Evolutionary conservation across 2,888 invertebrate genomes (phyloP).

Genomic region (Pecten maximus): DNA sequence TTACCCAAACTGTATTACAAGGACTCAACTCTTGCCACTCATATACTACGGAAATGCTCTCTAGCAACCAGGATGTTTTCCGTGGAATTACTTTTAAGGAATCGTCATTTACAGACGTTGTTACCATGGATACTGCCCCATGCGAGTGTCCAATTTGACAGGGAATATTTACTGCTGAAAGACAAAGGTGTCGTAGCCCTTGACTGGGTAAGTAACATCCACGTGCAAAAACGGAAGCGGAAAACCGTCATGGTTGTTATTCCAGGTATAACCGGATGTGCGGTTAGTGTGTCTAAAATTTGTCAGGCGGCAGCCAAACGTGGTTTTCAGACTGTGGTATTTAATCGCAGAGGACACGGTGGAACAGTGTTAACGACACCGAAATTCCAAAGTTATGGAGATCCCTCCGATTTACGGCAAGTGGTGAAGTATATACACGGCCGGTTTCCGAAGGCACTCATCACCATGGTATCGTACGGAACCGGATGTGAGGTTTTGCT

Average conservation of each 20-base stretch:
- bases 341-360: conserved; percentile 77
- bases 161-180: conserved; percentile 76
- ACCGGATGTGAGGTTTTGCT: conserved; percentile 74
- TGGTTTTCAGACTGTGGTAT: conserved; percentile 75
- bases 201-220: conserved; percentile 73
- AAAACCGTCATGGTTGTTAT: conserved; percentile 71
- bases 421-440: conserved; percentile 73
- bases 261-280: conserved; percentile 73
- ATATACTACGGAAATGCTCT: conserved; percentile 72
- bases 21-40: conserved; percentile 73
- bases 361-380: conserved; percentile 73
- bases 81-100: conserved; percentile 71
- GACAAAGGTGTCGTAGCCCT: conserved; percentile 77
- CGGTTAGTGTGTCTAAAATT: conserved; percentile 62
- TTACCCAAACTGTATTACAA: conserved; percentile 73
- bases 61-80: conserved; percentile 68
- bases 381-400: conserved; percentile 74
- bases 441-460: conserved; percentile 65
- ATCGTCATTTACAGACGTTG: conserved; percentile 75
- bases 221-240: conserved; percentile 63
- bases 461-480: conserved; percentile 74
- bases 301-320: conserved; percentile 67
- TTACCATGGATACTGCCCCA: conserved; percentile 63
- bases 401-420: conserved; percentile 76
- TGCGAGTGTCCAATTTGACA: conserved; percentile 60